Percentiles rank a stretch among this genome's conserved stretches.
phyloP scores from a whole-genome alignment of 2,113 vertebrate genomes.

The Thoracochromis brauschi region DNA sequence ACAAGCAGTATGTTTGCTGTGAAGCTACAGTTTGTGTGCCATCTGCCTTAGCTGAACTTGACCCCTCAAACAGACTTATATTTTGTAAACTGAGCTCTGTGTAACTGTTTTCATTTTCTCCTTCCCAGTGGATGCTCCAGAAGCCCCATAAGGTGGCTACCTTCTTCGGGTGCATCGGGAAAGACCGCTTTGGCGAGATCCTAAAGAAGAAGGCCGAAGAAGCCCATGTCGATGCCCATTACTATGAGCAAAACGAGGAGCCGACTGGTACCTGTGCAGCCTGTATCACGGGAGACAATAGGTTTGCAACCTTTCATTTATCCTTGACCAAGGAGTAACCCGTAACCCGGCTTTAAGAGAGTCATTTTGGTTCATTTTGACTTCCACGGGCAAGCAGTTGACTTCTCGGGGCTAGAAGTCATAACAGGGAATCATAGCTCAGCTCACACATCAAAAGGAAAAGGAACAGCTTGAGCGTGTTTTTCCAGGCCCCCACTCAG shows the following conservation, averaged over 20 bases:
- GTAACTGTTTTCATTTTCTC: constrained; percentile 14
- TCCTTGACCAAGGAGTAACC: constrained; percentile 22
- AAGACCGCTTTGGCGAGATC: constrained; percentile 89
- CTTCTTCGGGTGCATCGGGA: constrained; percentile 96
- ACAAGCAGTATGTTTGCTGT: constrained; percentile 59
- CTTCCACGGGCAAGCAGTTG: constrained; percentile 11
- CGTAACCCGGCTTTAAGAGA: background rate
- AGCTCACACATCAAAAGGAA: constrained; percentile 47
- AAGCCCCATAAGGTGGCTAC: constrained; percentile 88
- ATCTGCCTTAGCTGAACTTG: constrained; percentile 59
- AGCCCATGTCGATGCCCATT: constrained; percentile 88
- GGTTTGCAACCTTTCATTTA: constrained; percentile 63
- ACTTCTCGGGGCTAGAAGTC: constrained; percentile 33
- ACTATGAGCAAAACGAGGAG: constrained; percentile 88
- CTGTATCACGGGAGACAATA: constrained; percentile 93
- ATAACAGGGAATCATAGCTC: constrained; percentile 43
- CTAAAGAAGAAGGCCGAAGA: constrained; percentile 91
- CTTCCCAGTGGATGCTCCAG: constrained; percentile 95
- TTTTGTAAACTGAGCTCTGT: constrained; percentile 48
- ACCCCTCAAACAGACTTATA: constrained; percentile 57
- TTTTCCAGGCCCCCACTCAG: constrained; percentile 40
- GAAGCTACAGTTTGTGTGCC: constrained; percentile 62
- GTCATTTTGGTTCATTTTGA: constrained; percentile 19
- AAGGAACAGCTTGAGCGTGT: constrained; percentile 53
- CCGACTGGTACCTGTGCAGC: constrained; percentile 96